phyloP scores from a whole-genome alignment of 2,888 invertebrate species.

The Myathropa florea region DNA sequence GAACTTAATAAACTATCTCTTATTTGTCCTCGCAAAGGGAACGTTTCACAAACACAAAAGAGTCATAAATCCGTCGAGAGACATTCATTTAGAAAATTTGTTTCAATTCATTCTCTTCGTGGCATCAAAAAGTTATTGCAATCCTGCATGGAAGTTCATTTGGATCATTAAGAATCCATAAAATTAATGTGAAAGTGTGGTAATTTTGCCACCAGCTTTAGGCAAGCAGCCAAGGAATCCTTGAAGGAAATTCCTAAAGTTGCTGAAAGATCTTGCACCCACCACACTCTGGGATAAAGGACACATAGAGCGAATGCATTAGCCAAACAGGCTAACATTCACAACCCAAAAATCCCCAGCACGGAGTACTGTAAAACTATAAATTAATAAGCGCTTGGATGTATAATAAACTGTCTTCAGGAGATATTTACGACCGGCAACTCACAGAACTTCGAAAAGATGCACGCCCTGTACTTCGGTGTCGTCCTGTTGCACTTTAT shows the following conservation, averaged over 20 bases:
- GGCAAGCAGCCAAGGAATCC: slow-evolving; percentile 13
- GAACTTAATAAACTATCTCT: slow-evolving; percentile 20
- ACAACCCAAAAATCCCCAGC: slow-evolving; percentile 33
- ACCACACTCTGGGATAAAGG: neutral
- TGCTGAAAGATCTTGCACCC: slow-evolving; percentile 24
- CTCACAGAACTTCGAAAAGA: slow-evolving; percentile 55
- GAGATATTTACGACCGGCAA: slow-evolving; percentile 55
- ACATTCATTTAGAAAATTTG: slow-evolving; percentile 68
- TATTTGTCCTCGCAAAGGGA: slow-evolving; percentile 29
- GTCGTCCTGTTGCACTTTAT: slow-evolving; percentile 68
- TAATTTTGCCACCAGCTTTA: slow-evolving; percentile 7
- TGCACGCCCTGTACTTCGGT: slow-evolving; percentile 37
- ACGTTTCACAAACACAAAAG: slow-evolving; percentile 41
- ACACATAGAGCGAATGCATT: slow-evolving; percentile 29
- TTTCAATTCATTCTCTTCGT: slow-evolving; percentile 55
- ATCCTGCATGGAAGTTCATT: slow-evolving; percentile 53
- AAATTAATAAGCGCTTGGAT: slow-evolving; percentile 69
- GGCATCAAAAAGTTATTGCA: slow-evolving; percentile 47
- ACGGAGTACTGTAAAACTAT: slow-evolving; percentile 34
- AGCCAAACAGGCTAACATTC: slow-evolving; percentile 25
- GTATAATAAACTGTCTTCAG: slow-evolving; percentile 68
- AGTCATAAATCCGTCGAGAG: slow-evolving; percentile 57
- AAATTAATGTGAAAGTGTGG: slow-evolving; percentile 56
- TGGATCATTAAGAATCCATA: slow-evolving; percentile 68
- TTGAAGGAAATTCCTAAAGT: slow-evolving; percentile 28